Evolutionary conservation across 2,113 vertebrate genomes (phyloP).

Genomic region (Anolis sagrei): DNA sequence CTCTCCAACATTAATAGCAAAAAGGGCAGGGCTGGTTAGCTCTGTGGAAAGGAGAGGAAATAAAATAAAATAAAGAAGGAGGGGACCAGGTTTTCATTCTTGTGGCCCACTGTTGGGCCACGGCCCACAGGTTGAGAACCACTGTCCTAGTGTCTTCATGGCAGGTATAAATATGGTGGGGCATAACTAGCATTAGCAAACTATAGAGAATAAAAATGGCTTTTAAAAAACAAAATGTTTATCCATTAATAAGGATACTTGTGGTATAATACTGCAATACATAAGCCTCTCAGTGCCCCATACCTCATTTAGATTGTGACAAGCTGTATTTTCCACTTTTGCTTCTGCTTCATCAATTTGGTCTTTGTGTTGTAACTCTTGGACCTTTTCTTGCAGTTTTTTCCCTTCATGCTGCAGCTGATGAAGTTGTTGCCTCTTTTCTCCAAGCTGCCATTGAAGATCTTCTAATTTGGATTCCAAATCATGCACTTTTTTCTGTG

Average conservation of each 20-base stretch:
- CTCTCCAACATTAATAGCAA: no score
- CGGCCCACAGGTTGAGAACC: no score
- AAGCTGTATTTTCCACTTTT: conserved; percentile 51
- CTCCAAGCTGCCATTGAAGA: conserved; percentile 82
- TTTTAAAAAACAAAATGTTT: neutral
- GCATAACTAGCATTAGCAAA: neutral
- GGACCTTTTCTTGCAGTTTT: conserved; percentile 80
- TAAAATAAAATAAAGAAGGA: no score
- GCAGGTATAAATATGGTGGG: no score
- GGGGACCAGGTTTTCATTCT: no score
- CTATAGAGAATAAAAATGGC: neutral
- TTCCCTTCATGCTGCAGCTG: conserved; percentile 83
- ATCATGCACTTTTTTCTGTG: conserved; percentile 78
- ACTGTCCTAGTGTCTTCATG: no score
- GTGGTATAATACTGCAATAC: neutral
- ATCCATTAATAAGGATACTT: neutral
- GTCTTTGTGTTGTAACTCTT: conserved; percentile 73
- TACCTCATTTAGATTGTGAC: conserved; percentile 75
- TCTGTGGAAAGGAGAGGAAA: no score
- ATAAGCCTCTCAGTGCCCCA: conserved; percentile 32
- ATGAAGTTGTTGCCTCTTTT: conserved; percentile 77
- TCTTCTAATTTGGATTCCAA: conserved; percentile 78
- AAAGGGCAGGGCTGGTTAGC: no score
- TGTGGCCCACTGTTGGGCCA: no score
- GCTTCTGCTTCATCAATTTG: conserved; percentile 62